Conservation (phyloP, 2,888 invertebrate genomes). For the Cataglyphis livida region DNA sequence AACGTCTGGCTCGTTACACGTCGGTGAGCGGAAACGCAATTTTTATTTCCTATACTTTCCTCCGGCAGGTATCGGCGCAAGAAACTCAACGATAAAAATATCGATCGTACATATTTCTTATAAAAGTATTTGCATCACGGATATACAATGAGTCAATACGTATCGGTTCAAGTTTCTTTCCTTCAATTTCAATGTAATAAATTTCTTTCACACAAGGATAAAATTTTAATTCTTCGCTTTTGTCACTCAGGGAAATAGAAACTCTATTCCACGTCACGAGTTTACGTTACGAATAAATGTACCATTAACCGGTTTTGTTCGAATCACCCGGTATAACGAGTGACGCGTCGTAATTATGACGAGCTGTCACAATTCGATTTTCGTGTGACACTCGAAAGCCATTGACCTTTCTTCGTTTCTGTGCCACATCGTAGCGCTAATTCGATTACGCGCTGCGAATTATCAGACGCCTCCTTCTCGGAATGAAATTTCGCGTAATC, state of each 20-base stretch:
- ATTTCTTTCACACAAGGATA: neutral
- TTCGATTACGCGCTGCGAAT: constrained; percentile 46
- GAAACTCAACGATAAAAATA: neutral
- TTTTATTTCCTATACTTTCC: constrained; percentile 18
- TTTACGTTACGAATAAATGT: neutral
- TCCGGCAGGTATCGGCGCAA: neutral
- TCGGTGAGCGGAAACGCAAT: constrained; percentile 8
- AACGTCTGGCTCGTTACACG: constrained; percentile 39
- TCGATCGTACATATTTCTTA: neutral
- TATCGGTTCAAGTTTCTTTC: neutral
- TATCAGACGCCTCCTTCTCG: neutral
- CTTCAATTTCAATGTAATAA: neutral
- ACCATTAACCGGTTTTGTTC: neutral
- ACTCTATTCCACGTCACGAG: neutral
- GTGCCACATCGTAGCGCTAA: constrained; percentile 41
- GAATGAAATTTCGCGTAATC: neutral
- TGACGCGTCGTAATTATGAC: constrained; percentile 4
- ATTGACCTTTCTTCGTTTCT: constrained; percentile 54
- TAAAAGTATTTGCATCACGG: neutral
- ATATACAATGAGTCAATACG: neutral
- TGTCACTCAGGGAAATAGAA: neutral
- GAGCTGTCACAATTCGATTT: constrained; percentile 20
- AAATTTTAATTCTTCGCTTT: neutral
- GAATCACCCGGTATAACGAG: constrained; percentile 3
- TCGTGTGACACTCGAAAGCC: constrained; percentile 40